Base-by-base conservation (phyloP, 2,888 invertebrate species). In the Callimorpha dominula region DNA sequence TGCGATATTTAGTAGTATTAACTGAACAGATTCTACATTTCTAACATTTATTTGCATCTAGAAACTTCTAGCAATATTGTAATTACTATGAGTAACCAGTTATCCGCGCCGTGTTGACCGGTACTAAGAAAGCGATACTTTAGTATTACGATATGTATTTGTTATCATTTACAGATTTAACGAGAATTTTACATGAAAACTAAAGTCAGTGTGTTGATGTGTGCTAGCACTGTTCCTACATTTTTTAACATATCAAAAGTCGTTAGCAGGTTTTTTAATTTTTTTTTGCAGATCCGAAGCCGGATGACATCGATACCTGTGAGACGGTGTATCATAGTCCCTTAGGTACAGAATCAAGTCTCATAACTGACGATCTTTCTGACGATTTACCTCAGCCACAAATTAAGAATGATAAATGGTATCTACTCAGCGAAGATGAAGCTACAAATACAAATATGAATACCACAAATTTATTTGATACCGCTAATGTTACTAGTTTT, bases 361-460 rank as follows among this genome's bases (percentile, higher is more conserved):
- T 95, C 1, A 82, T 95, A 31, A 95, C 95, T 2, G 95, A 95
- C 65, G 95, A 95, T 70, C 81, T 94, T 1, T 93, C 94, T 0
- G 87, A 91, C 49, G 91, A 90, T 11, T 54, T 71, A 0, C 80
- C 82, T 1, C 67, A 75, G 20, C 78, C 68, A n/a, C 52, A 64
- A 8, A 8, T 15, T 0, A 50, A 50, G 3, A 74, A 79, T 0
- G 79, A 88, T 0, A 91, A 90, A 71, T 95, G 95, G 95, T 92
- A 90, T 74, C 86, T 95, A 1, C 76, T 94, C 0, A 92, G 92
- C 46, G 95, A 95, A 68, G 94, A 95, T n/a, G 93, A 94, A 62
- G 88, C 87, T 12, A 85, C 85, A 4, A 88, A 87, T 64, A 85
- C 87, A 0, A 89, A 88, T 73, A 78, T 81, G 69, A 60, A 31